Evolutionary conservation across 2,797 vertebrate species (phyloP).

Genomic region (Euthynnus affinis): DNA sequence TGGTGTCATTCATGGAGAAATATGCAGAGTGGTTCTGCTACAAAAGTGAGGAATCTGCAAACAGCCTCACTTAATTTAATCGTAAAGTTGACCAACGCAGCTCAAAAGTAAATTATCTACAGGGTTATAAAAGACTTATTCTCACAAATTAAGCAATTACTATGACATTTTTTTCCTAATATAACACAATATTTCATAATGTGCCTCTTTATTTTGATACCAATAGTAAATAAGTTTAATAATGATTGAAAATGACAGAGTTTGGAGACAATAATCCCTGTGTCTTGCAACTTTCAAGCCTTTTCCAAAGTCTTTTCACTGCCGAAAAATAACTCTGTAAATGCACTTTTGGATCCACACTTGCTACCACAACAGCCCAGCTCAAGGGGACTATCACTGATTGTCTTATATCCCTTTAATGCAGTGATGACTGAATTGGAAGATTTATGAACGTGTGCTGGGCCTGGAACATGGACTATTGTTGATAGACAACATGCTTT

Average conservation of each 20-base stretch:
- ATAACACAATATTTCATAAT: background rate
- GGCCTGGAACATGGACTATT: background rate
- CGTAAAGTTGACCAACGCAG: background rate
- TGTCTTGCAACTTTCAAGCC: background rate
- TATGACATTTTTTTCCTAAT: no score
- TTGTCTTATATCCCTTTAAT: background rate
- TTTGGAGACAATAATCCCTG: background rate
- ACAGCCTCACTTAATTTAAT: background rate
- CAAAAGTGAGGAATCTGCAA: conserved; percentile 25
- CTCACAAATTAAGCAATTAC: no score
- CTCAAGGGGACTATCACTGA: background rate
- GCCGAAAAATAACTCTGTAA: background rate
- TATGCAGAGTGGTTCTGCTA: conserved; percentile 17
- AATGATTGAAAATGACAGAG: background rate
- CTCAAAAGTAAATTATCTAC: conserved; percentile 9
- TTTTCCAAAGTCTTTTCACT: background rate
- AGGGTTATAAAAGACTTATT: background rate
- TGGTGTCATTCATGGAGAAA: conserved; percentile 48
- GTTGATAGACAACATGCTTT: background rate
- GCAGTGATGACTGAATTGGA: background rate
- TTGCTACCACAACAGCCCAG: background rate
- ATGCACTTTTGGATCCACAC: background rate
- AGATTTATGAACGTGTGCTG: background rate
- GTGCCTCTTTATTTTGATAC: background rate
- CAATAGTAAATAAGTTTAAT: background rate